Evolutionary conservation across 35 echinoderm and acorn worm genomes (phyloP), one percentile per base, ranked within the genome.

Genomic region (Heliocidaris tuberculata): DNA sequence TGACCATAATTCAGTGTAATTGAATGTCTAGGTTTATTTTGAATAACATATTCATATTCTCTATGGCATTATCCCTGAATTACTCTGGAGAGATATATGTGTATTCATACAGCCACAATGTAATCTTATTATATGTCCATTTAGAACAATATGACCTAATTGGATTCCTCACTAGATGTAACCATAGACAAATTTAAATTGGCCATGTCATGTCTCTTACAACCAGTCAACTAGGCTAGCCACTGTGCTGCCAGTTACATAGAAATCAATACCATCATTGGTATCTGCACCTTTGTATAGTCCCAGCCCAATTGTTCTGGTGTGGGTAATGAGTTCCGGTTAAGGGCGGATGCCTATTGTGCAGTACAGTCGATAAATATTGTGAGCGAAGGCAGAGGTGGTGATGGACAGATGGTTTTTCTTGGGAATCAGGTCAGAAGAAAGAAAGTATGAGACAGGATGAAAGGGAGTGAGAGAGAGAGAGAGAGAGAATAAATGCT

Each of bases 271-370:
- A 89, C 87, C 16, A 9, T 13, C 31, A 78, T 48, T 89, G 87
- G 31, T 48, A 32, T 19, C 87, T 47, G 87, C 19, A 27, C 87
- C 87, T 89, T 89, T 48, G 31, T 48, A 11, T 48, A 48, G 87
- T 89, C 87, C 87, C 87, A 89, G 87, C 31, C 87, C 32, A 32
- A 89, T 89, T 89, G 87, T 89, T 42, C 87, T 89, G 31, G 31
- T 48, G 31, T 89, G 21, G 87, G 87, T 89, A 89, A 89, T 89
- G 87, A 89, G 87, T 89, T 89, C 87, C 87, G 87, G 87, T 89
- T 89, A 30, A 48, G 31, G 31, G 87, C 31, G 31, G 87, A 47
- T 48, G 87, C 29, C 87, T 48, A 17, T 89, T 89, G 87, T 89
- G 87, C 21, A n/a, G 27, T 78, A 24, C 65, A 78, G 65, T 78